phyloP scores from a whole-genome alignment of 2,797 vertebrate genomes.

The Peromyscus melanophrys region DNA sequence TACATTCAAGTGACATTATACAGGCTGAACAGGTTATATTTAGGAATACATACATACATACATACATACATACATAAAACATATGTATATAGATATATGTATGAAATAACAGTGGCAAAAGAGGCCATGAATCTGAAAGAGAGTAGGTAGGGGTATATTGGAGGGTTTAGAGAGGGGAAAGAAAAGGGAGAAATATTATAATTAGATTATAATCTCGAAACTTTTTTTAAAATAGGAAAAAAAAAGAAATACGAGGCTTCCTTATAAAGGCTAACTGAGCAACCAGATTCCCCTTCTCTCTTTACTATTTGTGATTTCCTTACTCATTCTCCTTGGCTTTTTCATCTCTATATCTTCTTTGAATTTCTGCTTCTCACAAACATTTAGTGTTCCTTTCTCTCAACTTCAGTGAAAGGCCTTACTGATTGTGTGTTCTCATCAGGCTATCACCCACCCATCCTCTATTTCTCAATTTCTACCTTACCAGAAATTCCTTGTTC shows the following conservation, averaged over 20 bases:
- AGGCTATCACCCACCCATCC: neutral
- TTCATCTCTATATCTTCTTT: neutral
- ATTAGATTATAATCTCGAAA: neutral
- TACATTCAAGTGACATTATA: neutral
- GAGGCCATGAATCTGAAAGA: too few species aligned
- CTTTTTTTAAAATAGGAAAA: neutral
- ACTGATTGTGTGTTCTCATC: neutral
- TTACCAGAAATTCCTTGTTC: neutral
- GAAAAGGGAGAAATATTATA: neutral
- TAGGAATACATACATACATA: neutral
- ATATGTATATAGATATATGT: neutral
- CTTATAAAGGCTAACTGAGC: neutral
- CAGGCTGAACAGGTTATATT: neutral
- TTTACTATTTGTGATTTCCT: neutral
- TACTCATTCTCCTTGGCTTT: neutral
- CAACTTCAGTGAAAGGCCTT: neutral
- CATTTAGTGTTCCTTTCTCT: neutral
- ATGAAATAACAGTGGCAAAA: neutral
- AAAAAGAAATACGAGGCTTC: neutral
- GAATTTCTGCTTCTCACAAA: neutral
- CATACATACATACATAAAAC: too few species aligned
- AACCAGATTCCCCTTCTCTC: accelerated
- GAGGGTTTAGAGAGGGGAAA: neutral
- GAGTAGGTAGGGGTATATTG: neutral
- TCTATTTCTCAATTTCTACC: neutral